Base-by-base conservation (phyloP, 1,140 invertebrate species). In the Drosophila cardini region DNA sequence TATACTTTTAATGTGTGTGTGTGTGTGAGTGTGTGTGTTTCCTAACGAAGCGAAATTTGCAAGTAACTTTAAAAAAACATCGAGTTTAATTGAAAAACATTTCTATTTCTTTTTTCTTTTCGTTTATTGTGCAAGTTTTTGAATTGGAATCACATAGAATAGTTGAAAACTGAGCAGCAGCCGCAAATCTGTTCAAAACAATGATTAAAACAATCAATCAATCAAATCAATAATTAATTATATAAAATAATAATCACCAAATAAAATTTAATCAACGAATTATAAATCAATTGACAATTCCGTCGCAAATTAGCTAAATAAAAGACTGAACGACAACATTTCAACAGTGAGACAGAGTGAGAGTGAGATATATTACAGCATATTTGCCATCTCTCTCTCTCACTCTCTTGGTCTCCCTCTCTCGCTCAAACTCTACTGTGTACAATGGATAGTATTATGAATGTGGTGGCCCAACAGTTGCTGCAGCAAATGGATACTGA, bases 31-130 rank as follows among this genome's bases (percentile, higher is more conserved):
- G 18, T 50, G 46, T 52, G 30, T 34, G 48, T 52, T 61, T 43
- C 16, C 3, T 64, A 18, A 2, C 52, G 15, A 65, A 67, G 46
- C 55, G 21, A 61, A 65, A 62, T 60, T 67, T 55, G 16, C 15
- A 57, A 57, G 21, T 5, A 34, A 16, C 9, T 42, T 18, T 13
- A 50, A 55, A 68, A 32, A 70, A 65, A 76, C 65, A 75, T 32
- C 43, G 10, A 62, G 64, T 62, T 56, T 83, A 77, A 89, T 83
- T 78, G 69, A 85, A 85, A 89, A 64, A 69, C 74, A 81, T 78
- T 90, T 85, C 80, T 83, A 89, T 85, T 90, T 90, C 80, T 90
- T 83, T 26, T 90, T 90, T 86, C 77, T 86, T 80, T 90, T 90
- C 79, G 79, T 86, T 90, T 89, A 77, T 68, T 83, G 76, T 77